Evolutionary conservation across 37 sponge, comb jelly and placozoan genomes (phyloP), one percentile per base, ranked within the genome.

Genomic region (Tethya wilhelma): DNA sequence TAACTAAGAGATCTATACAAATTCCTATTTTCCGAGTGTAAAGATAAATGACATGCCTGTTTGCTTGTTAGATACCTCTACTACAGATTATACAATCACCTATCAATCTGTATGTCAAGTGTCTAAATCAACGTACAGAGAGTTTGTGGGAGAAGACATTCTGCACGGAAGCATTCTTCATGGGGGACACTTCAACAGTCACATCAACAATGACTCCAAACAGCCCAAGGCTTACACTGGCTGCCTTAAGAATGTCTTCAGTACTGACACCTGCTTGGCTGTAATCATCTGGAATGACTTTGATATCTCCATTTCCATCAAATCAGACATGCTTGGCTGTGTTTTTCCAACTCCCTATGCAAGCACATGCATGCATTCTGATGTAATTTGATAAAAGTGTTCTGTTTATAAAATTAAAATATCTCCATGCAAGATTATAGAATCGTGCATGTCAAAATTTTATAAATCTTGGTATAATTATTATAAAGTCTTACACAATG

Each of bases 191-290:
- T 17, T 30, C 63, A 5, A 79, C 55, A 2, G 70, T 79, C 70
- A 59, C 34, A 46, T 79, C 80, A 12, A 68, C 71, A 5, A 79
- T 43, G 42, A 67, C 80, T 38, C 80, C 80, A 30, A 79, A 79
- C 12, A 79, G 56, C 39, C 80, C 80, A 25, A 79, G 44, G 19
- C 41, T 53, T 2, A 68, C 38, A 6, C 59, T 30, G 1, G 42
- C 59, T 9, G 70, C 69, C 4, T 68, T 79, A 40, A 79, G 28
- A 11, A 19, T 39, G 23, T 56, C 62, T 22, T 67, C 59, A 2
- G 43, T 44, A 2, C 22, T 28, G 9, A 49, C 4, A n/a, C n/a
- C n/a, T n/a, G n/a, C n/a, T n/a, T n/a, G n/a, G n/a, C n/a, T n/a
- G n/a, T n/a, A n/a, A 14, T 72, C 73, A n/a, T 72, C 73, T 44